Evolutionary conservation across 2,888 invertebrate species (phyloP).

Genomic region (Abrostola tripartita): DNA sequence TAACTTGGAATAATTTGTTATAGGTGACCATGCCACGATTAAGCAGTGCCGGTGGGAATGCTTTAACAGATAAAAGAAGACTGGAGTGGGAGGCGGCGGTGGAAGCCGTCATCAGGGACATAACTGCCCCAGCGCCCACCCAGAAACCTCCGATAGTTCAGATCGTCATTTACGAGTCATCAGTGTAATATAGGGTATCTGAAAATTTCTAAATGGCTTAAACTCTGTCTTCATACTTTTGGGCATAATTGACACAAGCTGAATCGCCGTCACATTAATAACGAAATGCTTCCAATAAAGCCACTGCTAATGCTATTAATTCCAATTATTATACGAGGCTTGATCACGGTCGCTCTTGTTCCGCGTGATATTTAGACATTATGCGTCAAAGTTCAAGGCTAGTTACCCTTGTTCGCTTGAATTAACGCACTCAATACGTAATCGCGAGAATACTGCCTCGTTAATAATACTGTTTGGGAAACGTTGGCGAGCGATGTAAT

Average conservation of each 20-base stretch:
- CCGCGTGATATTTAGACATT: conserved; percentile 66
- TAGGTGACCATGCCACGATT: conserved; percentile 93
- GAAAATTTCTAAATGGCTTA: conserved; percentile 16
- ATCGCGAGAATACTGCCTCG: conserved; percentile 33
- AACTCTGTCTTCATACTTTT: conserved; percentile 17
- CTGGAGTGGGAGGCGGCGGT: conserved; percentile 93
- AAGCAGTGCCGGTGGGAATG: conserved; percentile 78
- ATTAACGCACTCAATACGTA: conserved; percentile 44
- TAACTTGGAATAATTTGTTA: conserved; percentile 60
- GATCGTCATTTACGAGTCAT: conserved; percentile 96
- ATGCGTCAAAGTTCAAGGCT: conserved; percentile 58
- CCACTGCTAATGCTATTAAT: conserved; percentile 42
- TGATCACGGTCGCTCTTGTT: conserved; percentile 55
- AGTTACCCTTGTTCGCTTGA: conserved; percentile 42
- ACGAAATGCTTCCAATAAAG: conserved; percentile 45
- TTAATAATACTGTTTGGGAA: conserved; percentile 38
- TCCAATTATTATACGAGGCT: conserved; percentile 43
- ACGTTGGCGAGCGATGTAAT: conserved; percentile 43
- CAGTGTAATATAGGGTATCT: conserved; percentile 88
- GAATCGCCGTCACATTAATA: conserved; percentile 36
- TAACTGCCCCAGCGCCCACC: conserved; percentile 89
- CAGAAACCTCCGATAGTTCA: conserved; percentile 91
- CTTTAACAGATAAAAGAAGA: conserved; percentile 85
- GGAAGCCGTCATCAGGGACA: conserved; percentile 92
- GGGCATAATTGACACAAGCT: conserved; percentile 30